These are phyloP conservation scores for Centropus unirufus DNA, from an alignment of 2,113 vertebrate species.

Conservation along the genomic window DNA sequence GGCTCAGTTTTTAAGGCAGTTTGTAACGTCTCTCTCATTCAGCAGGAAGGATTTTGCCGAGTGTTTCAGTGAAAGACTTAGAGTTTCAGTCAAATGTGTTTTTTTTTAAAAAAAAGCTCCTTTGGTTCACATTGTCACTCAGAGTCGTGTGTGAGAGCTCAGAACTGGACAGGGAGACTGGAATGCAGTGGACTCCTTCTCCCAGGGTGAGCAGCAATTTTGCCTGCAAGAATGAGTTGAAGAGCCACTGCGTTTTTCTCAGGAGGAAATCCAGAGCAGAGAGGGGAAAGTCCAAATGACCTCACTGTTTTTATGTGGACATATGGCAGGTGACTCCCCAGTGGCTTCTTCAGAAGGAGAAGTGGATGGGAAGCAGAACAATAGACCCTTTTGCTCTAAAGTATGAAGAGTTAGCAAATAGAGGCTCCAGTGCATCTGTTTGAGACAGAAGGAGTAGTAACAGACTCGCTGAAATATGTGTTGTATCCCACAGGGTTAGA, in stretches of 20 bases:
- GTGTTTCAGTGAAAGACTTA: not conserved
- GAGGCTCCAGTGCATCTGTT: not conserved
- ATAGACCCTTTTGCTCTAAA: not conserved
- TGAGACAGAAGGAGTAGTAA: not conserved
- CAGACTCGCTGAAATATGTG: not conserved
- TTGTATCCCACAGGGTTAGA: not conserved
- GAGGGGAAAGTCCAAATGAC: not conserved
- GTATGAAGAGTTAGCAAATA: not conserved
- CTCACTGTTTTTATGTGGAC: not conserved
- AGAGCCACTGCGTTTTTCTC: not conserved
- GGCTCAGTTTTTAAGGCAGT: constrained; percentile 16
- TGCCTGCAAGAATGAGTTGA: not conserved
- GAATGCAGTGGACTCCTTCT: not conserved
- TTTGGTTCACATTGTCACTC: not conserved
- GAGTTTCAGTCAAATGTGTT: not conserved
- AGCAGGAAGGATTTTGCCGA: not conserved
- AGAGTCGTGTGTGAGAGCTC: not conserved
- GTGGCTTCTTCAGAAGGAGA: not conserved
- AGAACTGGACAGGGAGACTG: not conserved
- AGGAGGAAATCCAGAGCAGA: not conserved
- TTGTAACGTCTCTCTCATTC: not conserved
- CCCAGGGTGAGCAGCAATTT: not conserved
- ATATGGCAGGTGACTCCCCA: not conserved
- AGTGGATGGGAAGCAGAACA: not conserved
- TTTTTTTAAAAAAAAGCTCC: not conserved